phyloP scores from a whole-genome alignment of 2,113 vertebrate genomes.

The Bubo scandiacus region DNA sequence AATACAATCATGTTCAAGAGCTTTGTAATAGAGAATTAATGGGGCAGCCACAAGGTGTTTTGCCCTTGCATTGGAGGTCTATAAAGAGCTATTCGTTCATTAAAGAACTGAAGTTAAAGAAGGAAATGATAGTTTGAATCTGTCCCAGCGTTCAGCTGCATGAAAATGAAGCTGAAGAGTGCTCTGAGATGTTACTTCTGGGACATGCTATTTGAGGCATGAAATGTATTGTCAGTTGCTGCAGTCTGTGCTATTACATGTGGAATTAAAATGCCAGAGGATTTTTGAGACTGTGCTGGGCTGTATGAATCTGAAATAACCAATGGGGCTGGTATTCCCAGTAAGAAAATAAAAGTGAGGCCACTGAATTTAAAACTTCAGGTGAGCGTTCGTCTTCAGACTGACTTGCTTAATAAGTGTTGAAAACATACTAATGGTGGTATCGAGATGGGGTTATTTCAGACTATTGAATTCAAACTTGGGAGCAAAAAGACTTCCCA shows the following conservation, averaged over 20 bases:
- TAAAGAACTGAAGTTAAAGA: not conserved
- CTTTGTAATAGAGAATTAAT: not conserved
- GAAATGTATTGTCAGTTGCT: not conserved
- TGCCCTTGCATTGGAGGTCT: not conserved
- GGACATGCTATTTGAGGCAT: not conserved
- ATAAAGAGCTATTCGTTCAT: not conserved
- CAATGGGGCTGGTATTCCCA: not conserved
- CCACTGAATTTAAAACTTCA: not conserved
- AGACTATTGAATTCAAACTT: not conserved
- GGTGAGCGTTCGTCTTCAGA: not conserved
- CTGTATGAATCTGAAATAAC: not conserved
- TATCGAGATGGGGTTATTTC: not conserved
- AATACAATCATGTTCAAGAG: not conserved
- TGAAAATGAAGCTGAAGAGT: not conserved
- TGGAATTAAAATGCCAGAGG: not conserved
- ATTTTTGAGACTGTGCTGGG: not conserved
- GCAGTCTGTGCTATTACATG: not conserved
- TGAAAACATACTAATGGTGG: not conserved
- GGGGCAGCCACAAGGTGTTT: not conserved
- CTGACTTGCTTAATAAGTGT: not conserved
- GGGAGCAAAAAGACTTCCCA: not conserved
- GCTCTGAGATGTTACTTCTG: not conserved
- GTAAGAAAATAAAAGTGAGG: not conserved
- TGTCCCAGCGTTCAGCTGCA: not conserved
- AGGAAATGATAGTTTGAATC: not conserved